Evolutionary conservation across 1,140 invertebrate species (phyloP).

Genomic region (Drosophila arawakana): DNA sequence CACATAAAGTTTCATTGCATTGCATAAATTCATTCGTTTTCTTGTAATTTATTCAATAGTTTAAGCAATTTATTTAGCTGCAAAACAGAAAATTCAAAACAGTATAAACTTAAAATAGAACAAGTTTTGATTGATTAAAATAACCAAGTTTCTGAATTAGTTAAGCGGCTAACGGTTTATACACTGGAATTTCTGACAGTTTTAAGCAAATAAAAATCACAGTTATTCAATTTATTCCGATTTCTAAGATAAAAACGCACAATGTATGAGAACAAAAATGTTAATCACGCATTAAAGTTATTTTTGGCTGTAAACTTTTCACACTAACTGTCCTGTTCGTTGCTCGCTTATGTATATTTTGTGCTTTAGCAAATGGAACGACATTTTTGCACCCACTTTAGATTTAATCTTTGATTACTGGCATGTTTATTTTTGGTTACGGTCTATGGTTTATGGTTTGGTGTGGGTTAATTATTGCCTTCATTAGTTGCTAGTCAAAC

Average conservation of each 20-base stretch:
- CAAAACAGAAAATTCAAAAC: neutral
- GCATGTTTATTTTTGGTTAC: conserved; percentile 47
- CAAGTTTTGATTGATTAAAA: neutral
- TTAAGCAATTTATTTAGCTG: conserved; percentile 1
- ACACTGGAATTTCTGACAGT: too few relatives aligned
- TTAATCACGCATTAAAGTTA: too few relatives aligned
- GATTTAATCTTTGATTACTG: conserved; percentile 25
- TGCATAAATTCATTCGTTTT: conserved; percentile 15
- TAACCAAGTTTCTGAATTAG: too few relatives aligned
- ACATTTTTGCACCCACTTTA: conserved; percentile 37
- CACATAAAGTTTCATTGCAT: conserved; percentile 14
- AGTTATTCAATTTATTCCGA: too few relatives aligned
- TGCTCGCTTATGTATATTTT: neutral
- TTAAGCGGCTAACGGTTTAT: too few relatives aligned
- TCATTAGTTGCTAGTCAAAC: conserved; percentile 62
- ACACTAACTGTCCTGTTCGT: neutral
- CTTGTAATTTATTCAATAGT: conserved; percentile 11
- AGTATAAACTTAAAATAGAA: neutral
- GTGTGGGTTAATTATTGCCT: conserved; percentile 50
- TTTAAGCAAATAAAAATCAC: too few relatives aligned
- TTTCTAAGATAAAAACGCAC: too few relatives aligned
- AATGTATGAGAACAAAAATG: too few relatives aligned
- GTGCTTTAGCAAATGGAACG: neutral
- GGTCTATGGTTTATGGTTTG: conserved; percentile 29
- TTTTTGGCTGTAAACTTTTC: neutral